Conservation (phyloP, 2,113 vertebrate species). For the Cebidichthys violaceus region DNA sequence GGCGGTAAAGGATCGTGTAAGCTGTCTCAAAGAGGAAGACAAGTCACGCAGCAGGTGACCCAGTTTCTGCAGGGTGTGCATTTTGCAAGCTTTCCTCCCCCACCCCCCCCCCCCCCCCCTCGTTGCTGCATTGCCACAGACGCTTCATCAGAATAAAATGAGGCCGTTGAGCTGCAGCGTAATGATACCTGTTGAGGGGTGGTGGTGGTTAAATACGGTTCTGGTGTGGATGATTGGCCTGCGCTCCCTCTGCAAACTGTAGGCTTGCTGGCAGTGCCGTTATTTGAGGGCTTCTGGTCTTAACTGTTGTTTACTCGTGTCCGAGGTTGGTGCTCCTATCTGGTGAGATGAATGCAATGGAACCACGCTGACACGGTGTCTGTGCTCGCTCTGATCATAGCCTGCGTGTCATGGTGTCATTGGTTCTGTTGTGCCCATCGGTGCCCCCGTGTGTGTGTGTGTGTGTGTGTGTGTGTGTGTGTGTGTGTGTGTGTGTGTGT, state of each 20-base stretch:
- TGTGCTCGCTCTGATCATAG: conserved; percentile 30
- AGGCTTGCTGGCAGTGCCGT: conserved; percentile 29
- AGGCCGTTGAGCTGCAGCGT: conserved; percentile 8
- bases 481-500: too few relatives aligned
- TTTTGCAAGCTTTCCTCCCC: neutral
- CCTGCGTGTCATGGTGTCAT: conserved; percentile 40
- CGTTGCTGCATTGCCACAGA: neutral
- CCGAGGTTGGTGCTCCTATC: conserved; percentile 1
- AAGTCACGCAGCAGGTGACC: neutral
- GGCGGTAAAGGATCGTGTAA: neutral
- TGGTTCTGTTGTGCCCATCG: conserved; percentile 1
- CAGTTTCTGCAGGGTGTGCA: conserved; percentile 5
- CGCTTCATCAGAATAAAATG: conserved; percentile 3
- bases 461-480: too few relatives aligned
- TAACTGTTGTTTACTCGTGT: conserved; percentile 55
- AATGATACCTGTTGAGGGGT: conserved; percentile 39
- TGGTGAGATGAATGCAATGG: conserved; percentile 41
- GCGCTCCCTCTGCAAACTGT: conserved; percentile 16
- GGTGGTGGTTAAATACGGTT: conserved; percentile 24
- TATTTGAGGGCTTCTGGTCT: conserved; percentile 34
- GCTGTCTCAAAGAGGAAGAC: neutral
- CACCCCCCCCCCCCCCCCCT: too few relatives aligned
- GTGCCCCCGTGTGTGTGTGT: too few relatives aligned
- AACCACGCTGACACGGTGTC: conserved; percentile 56
- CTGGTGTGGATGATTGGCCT: conserved; percentile 27